Base-by-base conservation (phyloP, 2,797 vertebrate species). In the Molossus molossus region DNA sequence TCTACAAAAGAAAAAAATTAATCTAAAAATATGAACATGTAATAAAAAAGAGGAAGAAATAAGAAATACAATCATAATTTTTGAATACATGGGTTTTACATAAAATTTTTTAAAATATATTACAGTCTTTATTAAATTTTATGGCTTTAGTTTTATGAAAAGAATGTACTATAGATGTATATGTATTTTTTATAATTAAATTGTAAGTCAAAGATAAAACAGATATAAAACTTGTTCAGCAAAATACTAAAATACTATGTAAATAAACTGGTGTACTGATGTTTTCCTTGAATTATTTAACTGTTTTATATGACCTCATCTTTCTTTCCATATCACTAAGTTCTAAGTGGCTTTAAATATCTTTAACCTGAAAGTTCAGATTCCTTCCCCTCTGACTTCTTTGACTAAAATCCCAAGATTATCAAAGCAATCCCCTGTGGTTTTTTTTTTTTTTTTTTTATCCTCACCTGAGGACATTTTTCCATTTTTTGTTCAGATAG, bases 121-220 rank as follows among this genome's bases (percentile, higher is more conserved):
- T 57, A 64, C 4, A 50, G 67, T 13, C 45, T 21, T 27, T 29
- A 64, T 77, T 25, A 90, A 64, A 79, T 62, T 58, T 62, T 84
- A 85, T 50, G 67, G 55, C 55, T 69, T 64, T 57, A 80, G 9
- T 80, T 73, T 91, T 91, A 79, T 62, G 48, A 64, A 94, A 94
- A 85, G 92, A 6, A 70, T 48, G 10, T 90, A 65, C 20, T 76
- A 76, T 33, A 62, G 48, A 62, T 50, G 9, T 6, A 21, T 20
- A 3, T 40, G 10, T 48, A 90, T 33, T 40, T 75, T 75, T 87
- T 91, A 83, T 1, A 60, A 65, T 82, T 65, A 81, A 84, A 91
- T 91, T 93, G 12, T 14, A 85, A 60, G 76, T 86, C 14, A 62
- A 90, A 92, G 48, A 58, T 72, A 87, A 86, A 17, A 86, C 2